Evolutionary conservation across 2,888 invertebrate genomes (phyloP), one percentile per base, ranked within the genome.

Genomic region (Flexamia atlantica): DNA sequence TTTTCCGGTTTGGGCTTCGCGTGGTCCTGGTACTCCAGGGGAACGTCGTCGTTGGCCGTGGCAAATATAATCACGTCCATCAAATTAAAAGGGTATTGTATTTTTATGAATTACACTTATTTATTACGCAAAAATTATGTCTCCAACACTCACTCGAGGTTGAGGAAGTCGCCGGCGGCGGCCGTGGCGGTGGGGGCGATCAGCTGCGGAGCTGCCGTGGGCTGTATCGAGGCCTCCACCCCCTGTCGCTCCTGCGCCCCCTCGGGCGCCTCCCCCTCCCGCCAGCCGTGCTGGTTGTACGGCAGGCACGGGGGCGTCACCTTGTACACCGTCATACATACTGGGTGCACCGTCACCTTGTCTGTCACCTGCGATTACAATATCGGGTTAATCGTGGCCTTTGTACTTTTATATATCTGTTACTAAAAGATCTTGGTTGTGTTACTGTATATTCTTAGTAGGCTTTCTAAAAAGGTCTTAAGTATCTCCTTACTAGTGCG

Each of bases 321-420:
- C 10, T 86, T 87, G 72, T 85, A 40, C 4, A 86, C 86, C 0
- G 87, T 85, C 85, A 88, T 85, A 81, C 88, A 88, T 23, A 88
- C 85, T 1, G 88, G 88, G 60, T 87, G 87, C 4, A 86, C 83
- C 0, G 87, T 87, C 57, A 87, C 83, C 17, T 84, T 83, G 23
- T 85, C 86, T 1, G 88, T 88, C 36, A 87, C 86, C 88, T 88
- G 84, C 3, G 79, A 83, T 46, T 36, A 36, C 36, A 36, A 7
- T 36, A 36, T 9, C n/a, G n/a, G n/a, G n/a, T n/a, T n/a, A n/a
- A n/a, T n/a, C n/a, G n/a, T n/a, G n/a, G n/a, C n/a, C n/a, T n/a
- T n/a, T n/a, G n/a, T n/a, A n/a, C n/a, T n/a, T n/a, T n/a, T n/a
- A n/a, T n/a, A n/a, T n/a, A n/a, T n/a, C n/a, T n/a, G n/a, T n/a